These are phyloP conservation scores for Hemibagrus guttatus DNA, from an alignment of 2,797 vertebrate species.

Conservation along the genomic window DNA sequence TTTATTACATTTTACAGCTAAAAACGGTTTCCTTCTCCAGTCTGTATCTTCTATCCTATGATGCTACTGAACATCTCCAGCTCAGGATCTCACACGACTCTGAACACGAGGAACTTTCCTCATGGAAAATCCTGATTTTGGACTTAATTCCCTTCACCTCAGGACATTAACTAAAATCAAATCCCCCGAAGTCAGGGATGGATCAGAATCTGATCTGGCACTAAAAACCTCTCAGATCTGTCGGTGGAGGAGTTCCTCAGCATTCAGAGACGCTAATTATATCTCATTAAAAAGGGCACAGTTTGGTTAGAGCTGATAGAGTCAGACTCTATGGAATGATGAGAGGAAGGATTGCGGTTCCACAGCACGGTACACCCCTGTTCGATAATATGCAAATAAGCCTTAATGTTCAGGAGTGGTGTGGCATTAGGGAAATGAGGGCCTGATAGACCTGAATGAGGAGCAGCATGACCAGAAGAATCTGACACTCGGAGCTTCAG, in stretches of 20 bases:
- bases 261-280: too few species aligned
- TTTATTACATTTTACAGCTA: background rate
- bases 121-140: background rate
- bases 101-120: background rate
- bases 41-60: background rate
- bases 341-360: too few species aligned
- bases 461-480: background rate
- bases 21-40: background rate
- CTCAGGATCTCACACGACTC: background rate
- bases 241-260: background rate
- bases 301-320: too few species aligned
- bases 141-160: background rate
- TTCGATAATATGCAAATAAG: background rate
- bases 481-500: background rate
- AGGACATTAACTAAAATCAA: background rate
- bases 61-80: background rate
- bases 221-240: background rate
- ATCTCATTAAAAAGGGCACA: too few species aligned
- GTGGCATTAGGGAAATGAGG: too few species aligned
- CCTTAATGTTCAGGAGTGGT: background rate
- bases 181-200: background rate
- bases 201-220: background rate
- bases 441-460: slow-evolving; percentile 2
- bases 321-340: too few species aligned
- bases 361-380: background rate